phyloP scores from a whole-genome alignment of 1,140 invertebrate species.

The Apis laboriosa region DNA sequence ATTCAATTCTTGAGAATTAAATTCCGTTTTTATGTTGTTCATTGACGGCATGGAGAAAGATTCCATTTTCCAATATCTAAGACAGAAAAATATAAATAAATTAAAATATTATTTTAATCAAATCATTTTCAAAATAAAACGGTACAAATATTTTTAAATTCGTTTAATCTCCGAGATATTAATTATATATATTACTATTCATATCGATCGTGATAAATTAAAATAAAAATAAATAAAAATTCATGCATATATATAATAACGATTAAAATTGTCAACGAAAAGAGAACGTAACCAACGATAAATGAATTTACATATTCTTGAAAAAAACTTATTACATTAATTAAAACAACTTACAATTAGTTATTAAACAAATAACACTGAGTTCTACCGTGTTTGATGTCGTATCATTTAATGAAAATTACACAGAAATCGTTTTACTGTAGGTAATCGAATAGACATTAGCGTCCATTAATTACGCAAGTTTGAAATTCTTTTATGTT shows the following conservation, averaged over 20 bases:
- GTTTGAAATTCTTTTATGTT: background rate
- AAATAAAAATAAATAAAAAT: background rate
- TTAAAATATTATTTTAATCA: background rate
- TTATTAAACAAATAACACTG: background rate
- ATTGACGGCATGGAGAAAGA: background rate
- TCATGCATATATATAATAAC: background rate
- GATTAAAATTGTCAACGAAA: background rate
- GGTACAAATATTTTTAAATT: background rate
- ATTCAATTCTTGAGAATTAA: conserved; percentile 2
- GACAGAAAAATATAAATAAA: background rate
- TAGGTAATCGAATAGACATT: background rate
- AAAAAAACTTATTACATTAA: background rate
- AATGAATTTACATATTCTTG: background rate
- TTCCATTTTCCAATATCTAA: background rate
- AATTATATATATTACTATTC: background rate
- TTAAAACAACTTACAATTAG: background rate
- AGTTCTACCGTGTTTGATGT: background rate
- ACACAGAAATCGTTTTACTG: too few relatives aligned
- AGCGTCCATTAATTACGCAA: conserved; percentile 1
- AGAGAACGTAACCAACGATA: background rate
- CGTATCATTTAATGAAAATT: too few relatives aligned
- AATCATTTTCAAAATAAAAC: background rate
- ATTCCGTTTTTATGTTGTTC: conserved; percentile 27
- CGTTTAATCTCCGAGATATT: background rate
- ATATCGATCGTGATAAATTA: background rate